Base-by-base conservation (phyloP, 2,888 invertebrate genomes). In the Synanthedon vespiformis region DNA sequence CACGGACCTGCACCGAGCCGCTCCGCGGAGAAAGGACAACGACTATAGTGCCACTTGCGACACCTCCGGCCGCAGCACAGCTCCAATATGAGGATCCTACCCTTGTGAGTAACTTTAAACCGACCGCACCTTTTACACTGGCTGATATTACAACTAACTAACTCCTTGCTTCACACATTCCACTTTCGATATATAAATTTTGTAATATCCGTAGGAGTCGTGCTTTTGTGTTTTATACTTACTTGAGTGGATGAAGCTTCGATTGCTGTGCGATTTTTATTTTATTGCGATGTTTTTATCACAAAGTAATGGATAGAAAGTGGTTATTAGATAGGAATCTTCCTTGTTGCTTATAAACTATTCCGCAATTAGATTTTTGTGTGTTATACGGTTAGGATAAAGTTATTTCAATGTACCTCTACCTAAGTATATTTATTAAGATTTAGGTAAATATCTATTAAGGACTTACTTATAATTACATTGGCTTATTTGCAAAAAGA, bases 81-180 rank as follows among this genome's bases (percentile, higher is more conserved):
- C 61, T 66, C 63, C 66, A 74, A 65, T 66, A 83, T 85, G 85
- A 85, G 77, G 74, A 78, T 81, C 62, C 68, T 84, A 61, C 76
- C 77, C 63, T 61, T 84, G 85, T 85, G 60, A 85, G 85, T 84
- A 63, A 57, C 58, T 55, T 48, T 48, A 48, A 12, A 48, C 22
- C 12, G 12, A 48, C 16, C 48, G 12, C 22, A 48, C 44, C 44
- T 53, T 50, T 51, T 53, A 55, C 54, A 51, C 47, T 57, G 54
- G 53, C 40, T 44, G 47, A 53, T 51, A 56, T 16, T 50, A 34
- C 22, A 34, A 34, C 34, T 34, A 34, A 34, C 34, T 34, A 34
- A 34, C 34, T 34, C 12, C 22, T 27, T 44, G 48, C 40, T 49
- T 51, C 6, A n/a, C 16, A 8, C 34, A 34, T 52, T 54, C 1